phyloP scores from a whole-genome alignment of 2,113 vertebrate genomes.

The Ascaphus truei region DNA sequence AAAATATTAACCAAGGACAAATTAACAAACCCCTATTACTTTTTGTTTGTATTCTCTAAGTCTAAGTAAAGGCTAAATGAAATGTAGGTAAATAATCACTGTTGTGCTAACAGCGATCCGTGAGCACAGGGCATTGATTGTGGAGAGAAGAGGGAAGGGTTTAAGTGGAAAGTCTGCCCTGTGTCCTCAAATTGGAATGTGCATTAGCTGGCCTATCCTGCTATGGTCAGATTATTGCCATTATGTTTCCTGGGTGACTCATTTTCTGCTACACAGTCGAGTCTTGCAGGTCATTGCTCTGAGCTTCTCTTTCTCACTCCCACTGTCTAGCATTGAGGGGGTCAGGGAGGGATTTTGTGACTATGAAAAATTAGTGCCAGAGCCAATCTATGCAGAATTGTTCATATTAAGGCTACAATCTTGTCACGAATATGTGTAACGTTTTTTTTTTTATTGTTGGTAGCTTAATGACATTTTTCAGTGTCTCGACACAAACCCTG shows the following conservation, averaged over 20 bases:
- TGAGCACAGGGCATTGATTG: slow-evolving; percentile 3
- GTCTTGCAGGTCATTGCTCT: slow-evolving; percentile 10
- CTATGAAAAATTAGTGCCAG: too few species aligned
- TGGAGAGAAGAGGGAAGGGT: neutral
- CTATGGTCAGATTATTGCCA: slow-evolving; percentile 23
- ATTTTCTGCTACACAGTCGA: slow-evolving; percentile 36
- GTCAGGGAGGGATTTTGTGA: too few species aligned
- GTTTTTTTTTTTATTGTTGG: neutral
- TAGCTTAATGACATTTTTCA: neutral
- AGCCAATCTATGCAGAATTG: neutral
- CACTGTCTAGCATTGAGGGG: neutral
- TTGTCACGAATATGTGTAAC: neutral
- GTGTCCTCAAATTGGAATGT: slow-evolving; percentile 37
- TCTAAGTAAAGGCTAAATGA: too few species aligned
- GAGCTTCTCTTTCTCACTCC: neutral
- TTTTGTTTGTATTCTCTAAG: too few species aligned
- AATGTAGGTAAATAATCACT: neutral
- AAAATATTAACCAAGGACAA: too few species aligned
- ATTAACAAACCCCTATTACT: too few species aligned
- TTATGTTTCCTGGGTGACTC: slow-evolving; percentile 36
- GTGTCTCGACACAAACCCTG: too few species aligned
- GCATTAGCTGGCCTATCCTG: slow-evolving; percentile 30
- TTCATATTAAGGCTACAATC: neutral
- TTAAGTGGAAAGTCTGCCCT: slow-evolving; percentile 24
- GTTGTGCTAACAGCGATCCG: neutral